Base-by-base conservation (phyloP, 1,140 invertebrate genomes). In the Scaptomyza pallida region DNA sequence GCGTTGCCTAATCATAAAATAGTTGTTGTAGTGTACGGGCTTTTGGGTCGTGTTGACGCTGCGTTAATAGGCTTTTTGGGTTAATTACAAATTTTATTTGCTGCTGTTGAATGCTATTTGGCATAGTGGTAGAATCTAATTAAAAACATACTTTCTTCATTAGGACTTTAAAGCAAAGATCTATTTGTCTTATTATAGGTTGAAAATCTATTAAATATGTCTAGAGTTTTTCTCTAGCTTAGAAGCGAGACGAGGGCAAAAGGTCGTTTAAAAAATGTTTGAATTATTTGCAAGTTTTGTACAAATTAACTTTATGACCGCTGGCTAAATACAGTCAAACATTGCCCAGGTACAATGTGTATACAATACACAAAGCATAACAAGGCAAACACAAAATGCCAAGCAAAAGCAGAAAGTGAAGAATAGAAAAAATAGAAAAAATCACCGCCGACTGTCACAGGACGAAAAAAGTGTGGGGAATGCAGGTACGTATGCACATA, bases 231-330 rank as follows among this genome's bases (percentile, higher is more conserved):
- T n/a, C n/a, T n/a, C 12, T 35, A n/a, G 33, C 33, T 35, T 35
- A n/a, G 54, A 26, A 33, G 47, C 26, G 26, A 16, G 17, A n/a
- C 13, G 59, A 6, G 40, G 23, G 15, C 21, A 23, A 48, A 43
- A 63, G 19, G 26, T 8, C 19, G 48, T 43, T 9, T 45, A 19
- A 1, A 41, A 51, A 63, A 43, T 64, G 60, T 54, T 86, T 86
- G 82, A 88, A 86, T 86, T 86, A 88, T 86, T 86, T 82, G 77
- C 78, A 72, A 88, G 78, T 88, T 86, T 86, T 86, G 82, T 88
- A 88, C 82, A 86, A 86, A 86, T 86, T 86, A 86, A 86, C 81
- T 86, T 86, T 88, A 78, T 86, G 82, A 86, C 81, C 81, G 82
- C 81, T 72, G 82, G 81, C 81, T 86, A 88, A 86, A 86, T 86